A percentile compares a stretch with the other conserved stretches of the same genome.
Evolutionary conservation across 2,797 vertebrate genomes (phyloP).

Genomic region (Sebastes dallii): DNA sequence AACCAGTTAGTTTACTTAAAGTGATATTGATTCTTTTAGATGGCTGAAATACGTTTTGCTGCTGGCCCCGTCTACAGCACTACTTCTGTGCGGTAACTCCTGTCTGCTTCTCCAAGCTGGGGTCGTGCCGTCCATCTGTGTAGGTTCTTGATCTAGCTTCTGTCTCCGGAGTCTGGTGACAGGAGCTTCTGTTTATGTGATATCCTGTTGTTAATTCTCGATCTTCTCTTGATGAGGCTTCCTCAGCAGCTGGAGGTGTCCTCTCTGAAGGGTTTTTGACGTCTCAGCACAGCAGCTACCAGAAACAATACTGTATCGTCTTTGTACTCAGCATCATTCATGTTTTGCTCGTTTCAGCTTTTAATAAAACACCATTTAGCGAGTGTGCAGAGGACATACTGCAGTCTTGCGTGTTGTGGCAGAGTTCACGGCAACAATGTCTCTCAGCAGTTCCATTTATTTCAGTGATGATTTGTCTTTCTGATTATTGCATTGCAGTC

Average conservation of each 20-base stretch:
- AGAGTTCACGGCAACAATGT: neutral
- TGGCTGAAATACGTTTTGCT: too few relatives aligned
- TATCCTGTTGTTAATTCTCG: neutral
- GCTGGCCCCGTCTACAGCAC: too few relatives aligned
- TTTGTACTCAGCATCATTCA: neutral
- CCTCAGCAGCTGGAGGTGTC: neutral
- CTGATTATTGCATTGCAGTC: neutral
- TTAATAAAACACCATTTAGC: neutral
- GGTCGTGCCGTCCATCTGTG: too few relatives aligned
- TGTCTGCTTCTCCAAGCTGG: too few relatives aligned
- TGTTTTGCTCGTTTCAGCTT: neutral
- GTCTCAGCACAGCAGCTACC: neutral
- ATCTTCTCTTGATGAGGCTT: neutral
- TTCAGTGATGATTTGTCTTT: slow-evolving; percentile 10
- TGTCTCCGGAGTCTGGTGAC: too few relatives aligned
- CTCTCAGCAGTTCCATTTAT: neutral
- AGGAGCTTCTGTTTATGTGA: neutral
- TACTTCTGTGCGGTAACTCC: too few relatives aligned
- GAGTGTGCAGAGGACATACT: neutral
- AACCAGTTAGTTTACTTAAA: too few relatives aligned
- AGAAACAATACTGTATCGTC: neutral
- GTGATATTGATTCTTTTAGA: too few relatives aligned
- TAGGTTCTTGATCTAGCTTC: too few relatives aligned
- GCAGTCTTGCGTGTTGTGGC: neutral
- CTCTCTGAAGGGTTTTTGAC: neutral